Conservation (phyloP, 1,140 invertebrate species). For the Procambarus clarkii region DNA sequence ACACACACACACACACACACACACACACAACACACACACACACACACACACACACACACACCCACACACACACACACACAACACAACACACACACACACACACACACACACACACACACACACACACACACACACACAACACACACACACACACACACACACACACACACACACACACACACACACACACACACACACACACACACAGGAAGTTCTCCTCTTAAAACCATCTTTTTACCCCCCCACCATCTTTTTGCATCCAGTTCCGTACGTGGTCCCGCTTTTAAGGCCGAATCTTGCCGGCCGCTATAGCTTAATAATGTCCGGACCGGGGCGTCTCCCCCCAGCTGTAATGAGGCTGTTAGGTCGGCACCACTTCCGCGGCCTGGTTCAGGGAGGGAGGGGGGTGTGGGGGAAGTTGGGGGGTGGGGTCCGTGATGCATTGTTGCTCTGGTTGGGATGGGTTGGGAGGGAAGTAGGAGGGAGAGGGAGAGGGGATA, state of each 20-base stretch:
- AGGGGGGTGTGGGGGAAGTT: neutral
- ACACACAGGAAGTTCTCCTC: too few species aligned
- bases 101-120: too few species aligned
- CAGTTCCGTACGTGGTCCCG: conserved; percentile 24
- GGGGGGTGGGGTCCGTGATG: neutral
- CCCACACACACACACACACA: too few species aligned
- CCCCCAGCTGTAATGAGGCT: neutral
- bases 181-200: too few species aligned
- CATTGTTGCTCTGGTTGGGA: neutral
- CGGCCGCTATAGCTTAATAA: neutral
- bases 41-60: too few species aligned
- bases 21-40: too few species aligned
- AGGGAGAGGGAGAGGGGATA: neutral
- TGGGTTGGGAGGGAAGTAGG: neutral
- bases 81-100: too few species aligned
- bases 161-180: too few species aligned
- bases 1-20: too few species aligned
- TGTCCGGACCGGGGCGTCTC: neutral
- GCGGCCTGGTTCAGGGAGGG: neutral
- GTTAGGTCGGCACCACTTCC: neutral
- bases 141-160: too few species aligned
- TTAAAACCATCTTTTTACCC: conserved; percentile 37
- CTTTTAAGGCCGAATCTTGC: conserved; percentile 19
- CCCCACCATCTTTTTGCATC: conserved; percentile 35
- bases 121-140: too few species aligned